phyloP scores from a whole-genome alignment of 2,797 vertebrate genomes.

The Pangasius krempfi region DNA sequence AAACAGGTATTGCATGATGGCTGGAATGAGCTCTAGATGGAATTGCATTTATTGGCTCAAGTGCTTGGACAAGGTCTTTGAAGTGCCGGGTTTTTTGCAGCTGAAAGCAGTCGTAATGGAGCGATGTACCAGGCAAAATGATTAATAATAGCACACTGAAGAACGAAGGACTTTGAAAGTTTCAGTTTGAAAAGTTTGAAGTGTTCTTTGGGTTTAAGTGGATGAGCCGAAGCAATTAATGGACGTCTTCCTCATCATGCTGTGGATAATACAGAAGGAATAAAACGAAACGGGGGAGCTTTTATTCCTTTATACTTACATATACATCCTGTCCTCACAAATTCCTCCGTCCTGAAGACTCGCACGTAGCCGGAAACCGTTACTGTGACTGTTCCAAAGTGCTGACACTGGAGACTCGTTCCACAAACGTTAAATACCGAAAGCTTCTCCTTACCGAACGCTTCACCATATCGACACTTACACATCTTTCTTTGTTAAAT shows the following conservation, averaged over 20 bases:
- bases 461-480: background rate
- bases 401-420: background rate
- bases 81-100: background rate
- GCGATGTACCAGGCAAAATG: background rate
- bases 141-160: background rate
- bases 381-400: background rate
- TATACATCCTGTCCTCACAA: background rate
- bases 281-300: background rate
- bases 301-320: background rate
- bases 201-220: background rate
- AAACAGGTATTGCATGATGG: background rate
- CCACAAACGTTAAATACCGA: background rate
- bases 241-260: background rate
- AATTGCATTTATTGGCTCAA: background rate
- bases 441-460: background rate
- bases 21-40: background rate
- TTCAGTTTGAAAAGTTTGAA: background rate
- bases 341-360: background rate
- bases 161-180: background rate
- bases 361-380: background rate
- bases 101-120: background rate
- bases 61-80: constrained; percentile 5
- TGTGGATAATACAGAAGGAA: background rate
- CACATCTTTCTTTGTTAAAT: background rate
- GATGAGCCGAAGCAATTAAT: background rate